Conservation (phyloP, 2,113 vertebrate genomes). For the Neodontobutis hainanensis region DNA sequence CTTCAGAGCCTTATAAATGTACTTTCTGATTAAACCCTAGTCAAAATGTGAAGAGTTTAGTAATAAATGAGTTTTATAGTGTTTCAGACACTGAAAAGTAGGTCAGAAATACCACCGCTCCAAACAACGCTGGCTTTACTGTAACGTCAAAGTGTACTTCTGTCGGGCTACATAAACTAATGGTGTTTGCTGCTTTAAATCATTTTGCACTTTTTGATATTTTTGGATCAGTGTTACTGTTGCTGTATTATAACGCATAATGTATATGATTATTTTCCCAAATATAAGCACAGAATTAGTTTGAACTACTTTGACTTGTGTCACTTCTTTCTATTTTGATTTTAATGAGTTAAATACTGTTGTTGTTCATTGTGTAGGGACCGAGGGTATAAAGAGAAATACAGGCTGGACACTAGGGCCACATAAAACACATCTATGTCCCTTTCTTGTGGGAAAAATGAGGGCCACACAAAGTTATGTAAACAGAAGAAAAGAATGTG, state of each 20-base stretch:
- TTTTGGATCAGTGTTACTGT: conserved; percentile 27
- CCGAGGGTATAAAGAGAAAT: too few species aligned
- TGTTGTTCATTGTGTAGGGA: too few species aligned
- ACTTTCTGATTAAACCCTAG: not conserved
- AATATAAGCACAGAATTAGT: conserved; percentile 67
- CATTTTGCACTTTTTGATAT: conserved; percentile 58
- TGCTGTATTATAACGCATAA: conserved; percentile 52
- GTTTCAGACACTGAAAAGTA: not conserved
- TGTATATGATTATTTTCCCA: conserved; percentile 61
- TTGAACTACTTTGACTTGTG: conserved; percentile 38
- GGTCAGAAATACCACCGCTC: not conserved
- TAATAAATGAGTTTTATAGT: conserved; percentile 6
- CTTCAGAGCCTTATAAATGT: not conserved
- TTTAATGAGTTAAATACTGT: too few species aligned
- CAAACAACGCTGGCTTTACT: not conserved
- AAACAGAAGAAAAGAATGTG: too few species aligned
- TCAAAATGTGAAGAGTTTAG: conserved; percentile 2
- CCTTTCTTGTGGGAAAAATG: too few species aligned
- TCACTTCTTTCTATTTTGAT: not conserved
- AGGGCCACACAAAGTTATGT: too few species aligned
- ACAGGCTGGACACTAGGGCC: too few species aligned
- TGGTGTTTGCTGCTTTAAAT: conserved; percentile 54
- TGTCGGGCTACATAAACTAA: conserved; percentile 19
- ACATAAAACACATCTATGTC: too few species aligned
- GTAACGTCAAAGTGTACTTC: conserved; percentile 6